These are phyloP conservation scores for Callitettix versicolor DNA, from an alignment of 1,140 invertebrate genomes.

Conservation along the genomic window DNA sequence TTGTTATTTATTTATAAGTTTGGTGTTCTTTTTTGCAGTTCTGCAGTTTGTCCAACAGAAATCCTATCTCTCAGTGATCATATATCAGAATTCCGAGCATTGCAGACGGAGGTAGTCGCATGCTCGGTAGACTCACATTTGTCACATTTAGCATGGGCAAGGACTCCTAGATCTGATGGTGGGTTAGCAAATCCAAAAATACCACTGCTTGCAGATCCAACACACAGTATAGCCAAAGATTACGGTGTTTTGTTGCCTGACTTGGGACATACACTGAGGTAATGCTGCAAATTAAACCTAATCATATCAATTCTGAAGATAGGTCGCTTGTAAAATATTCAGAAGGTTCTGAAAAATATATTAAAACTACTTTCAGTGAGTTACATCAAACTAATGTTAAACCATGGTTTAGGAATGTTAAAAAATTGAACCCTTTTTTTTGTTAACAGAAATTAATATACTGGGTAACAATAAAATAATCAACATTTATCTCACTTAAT, in stretches of 20 bases:
- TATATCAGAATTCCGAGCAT: constrained; percentile 70
- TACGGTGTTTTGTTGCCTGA: constrained; percentile 93
- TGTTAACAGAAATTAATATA: no score
- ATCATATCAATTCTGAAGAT: no score
- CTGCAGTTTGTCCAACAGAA: constrained; percentile 89
- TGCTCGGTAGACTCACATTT: constrained; percentile 87
- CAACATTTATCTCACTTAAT: no score
- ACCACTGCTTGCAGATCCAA: constrained; percentile 93
- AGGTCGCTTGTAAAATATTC: not conserved
- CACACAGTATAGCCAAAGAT: constrained; percentile 66
- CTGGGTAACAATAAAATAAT: no score
- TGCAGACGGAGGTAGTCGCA: constrained; percentile 74
- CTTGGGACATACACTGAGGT: constrained; percentile 82
- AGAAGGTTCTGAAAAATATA: not conserved
- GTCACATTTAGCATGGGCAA: constrained; percentile 88
- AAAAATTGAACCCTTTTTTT: no score
- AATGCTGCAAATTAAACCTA: no score
- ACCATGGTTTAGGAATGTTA: no score
- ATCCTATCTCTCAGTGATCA: constrained; percentile 86
- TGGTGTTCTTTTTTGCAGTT: constrained; percentile 33
- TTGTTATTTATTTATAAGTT: no score
- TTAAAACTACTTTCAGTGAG: not conserved
- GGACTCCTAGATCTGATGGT: constrained; percentile 87
- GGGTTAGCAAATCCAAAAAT: constrained; percentile 93
- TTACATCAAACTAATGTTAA: not conserved